Base-by-base conservation (phyloP, 2,113 vertebrate species). In the Takifugu flavidus region DNA sequence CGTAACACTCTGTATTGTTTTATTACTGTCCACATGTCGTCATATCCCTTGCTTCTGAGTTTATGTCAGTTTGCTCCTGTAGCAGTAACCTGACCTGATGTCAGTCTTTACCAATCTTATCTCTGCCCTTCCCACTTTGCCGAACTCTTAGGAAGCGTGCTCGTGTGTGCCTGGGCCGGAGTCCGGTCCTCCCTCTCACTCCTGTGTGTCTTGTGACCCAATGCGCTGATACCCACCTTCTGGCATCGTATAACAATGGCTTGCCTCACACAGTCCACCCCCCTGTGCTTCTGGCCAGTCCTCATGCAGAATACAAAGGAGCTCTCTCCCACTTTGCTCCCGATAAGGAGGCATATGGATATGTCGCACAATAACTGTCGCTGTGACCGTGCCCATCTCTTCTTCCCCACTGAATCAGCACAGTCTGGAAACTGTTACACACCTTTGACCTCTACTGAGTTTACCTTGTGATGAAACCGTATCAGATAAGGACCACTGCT, bases 161-260 rank as follows among this genome's bases (percentile, higher is more conserved):
- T 20, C 20, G n/a, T 68, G 27, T 56, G 55, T 61, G 61, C 51
- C 43, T 59, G 27, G 76, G 34, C 56, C 29, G 54, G 15, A 26
- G 63, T 70, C 39, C 28, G 39, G 56, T 70, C 62, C 72, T 63
- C 65, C 70, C 68, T 70, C 45, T 56, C 29, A 10, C 47, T 47
- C 11, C 42, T 71, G 55, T 83, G 60, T 65, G 80, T 83, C 84
- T 88, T 85, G 83, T 88, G 87, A 89, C 82, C 70, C 44, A 13
- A 43, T 59, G 60, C 80, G 82, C 59, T 82, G 82, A 85, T 88
- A 87, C 80, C 86, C 84, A 85, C 83, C 76, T 80, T 74, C 77
- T 85, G 68, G 74, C 87, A 82, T 88, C 82, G 39, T 73, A 72
- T 87, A 87, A 89, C 87, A 89, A 88, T 88, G 78, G 73, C 49